Evolutionary conservation across 1,140 invertebrate species (phyloP).

Genomic region (Probaryconus sp.): DNA sequence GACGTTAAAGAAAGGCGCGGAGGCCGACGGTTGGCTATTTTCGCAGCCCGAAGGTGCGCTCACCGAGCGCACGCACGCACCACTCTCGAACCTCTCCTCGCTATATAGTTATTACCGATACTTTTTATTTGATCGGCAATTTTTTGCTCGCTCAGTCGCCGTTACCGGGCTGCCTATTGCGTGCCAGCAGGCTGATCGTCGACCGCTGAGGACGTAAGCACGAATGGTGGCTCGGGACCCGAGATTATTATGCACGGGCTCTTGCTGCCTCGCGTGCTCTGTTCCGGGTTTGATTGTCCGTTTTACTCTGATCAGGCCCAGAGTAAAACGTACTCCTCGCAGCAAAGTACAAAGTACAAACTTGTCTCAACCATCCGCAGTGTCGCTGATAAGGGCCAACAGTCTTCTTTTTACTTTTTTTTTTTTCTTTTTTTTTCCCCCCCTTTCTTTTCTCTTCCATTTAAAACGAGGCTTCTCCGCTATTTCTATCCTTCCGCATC

Average conservation of each 20-base stretch:
- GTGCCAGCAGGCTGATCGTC: conserved; percentile 45
- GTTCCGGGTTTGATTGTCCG: conserved; percentile 70
- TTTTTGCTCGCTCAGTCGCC: conserved; percentile 30
- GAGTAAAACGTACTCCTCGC: conserved; percentile 26
- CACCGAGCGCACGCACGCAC: conserved; percentile 25
- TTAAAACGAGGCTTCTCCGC: conserved; percentile 2
- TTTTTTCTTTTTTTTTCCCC: conserved; percentile 21
- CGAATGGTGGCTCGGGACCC: conserved; percentile 41
- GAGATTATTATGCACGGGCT: conserved; percentile 67
- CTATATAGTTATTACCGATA: conserved; percentile 61
- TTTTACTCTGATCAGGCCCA: conserved; percentile 57
- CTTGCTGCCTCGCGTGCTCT: conserved; percentile 55
- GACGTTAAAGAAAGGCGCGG: conserved; percentile 32
- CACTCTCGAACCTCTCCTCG: background rate
- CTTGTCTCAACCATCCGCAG: conserved; percentile 51
- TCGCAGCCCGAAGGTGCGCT: conserved; percentile 41
- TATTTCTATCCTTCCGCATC: conserved; percentile 31
- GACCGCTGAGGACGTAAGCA: conserved; percentile 42
- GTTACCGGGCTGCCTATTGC: conserved; percentile 47
- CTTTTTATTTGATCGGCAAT: conserved; percentile 48
- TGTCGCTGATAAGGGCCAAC: conserved; percentile 57
- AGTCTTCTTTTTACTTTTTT: conserved; percentile 41
- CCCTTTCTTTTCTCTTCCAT: background rate
- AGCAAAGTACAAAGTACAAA: conserved; percentile 54
- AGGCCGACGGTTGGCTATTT: conserved; percentile 28